phyloP scores from a whole-genome alignment of 2,888 invertebrate species.

The Pheosia tremula region DNA sequence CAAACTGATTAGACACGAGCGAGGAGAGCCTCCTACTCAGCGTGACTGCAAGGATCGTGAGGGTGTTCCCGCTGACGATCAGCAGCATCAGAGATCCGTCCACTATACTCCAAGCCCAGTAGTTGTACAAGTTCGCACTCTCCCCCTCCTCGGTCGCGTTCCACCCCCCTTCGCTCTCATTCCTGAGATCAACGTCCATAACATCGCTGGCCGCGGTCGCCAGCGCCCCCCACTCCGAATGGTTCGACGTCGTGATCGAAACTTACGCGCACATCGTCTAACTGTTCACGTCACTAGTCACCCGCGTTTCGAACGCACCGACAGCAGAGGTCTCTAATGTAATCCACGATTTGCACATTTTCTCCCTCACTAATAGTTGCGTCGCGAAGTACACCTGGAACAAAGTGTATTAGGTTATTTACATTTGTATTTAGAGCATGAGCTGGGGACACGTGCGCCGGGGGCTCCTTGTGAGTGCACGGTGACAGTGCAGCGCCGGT shows the following conservation, averaged over 20 bases:
- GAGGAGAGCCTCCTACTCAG: slow-evolving; percentile 88
- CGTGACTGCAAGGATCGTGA: slow-evolving; percentile 90
- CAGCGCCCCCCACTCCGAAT: slow-evolving; percentile 73
- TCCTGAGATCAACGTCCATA: slow-evolving; percentile 77
- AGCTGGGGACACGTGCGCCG: slow-evolving; percentile 27
- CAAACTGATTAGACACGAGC: slow-evolving; percentile 90
- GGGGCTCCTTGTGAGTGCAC: slow-evolving; percentile 46
- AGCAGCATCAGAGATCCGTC: slow-evolving; percentile 87
- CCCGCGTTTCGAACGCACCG: slow-evolving; percentile 52
- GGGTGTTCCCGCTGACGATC: slow-evolving; percentile 89
- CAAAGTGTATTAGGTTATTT: slow-evolving; percentile 30
- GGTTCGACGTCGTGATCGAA: slow-evolving; percentile 76
- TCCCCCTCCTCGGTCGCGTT: slow-evolving; percentile 62
- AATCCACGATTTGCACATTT: slow-evolving; percentile 58
- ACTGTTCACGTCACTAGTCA: slow-evolving; percentile 61
- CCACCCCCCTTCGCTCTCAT: slow-evolving; percentile 68
- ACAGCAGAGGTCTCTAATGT: slow-evolving; percentile 47
- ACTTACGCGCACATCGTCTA: slow-evolving; percentile 66
- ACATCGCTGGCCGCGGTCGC: slow-evolving; percentile 80
- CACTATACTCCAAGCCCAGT: slow-evolving; percentile 86
- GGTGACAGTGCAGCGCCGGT: slow-evolving; percentile 38
- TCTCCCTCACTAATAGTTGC: slow-evolving; percentile 37
- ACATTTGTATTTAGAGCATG: slow-evolving; percentile 32
- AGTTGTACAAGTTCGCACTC: slow-evolving; percentile 68
- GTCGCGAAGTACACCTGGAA: slow-evolving; percentile 52